These are phyloP conservation scores for Formica aserva DNA, from an alignment of 2,888 invertebrate genomes.

Conservation along the genomic window DNA sequence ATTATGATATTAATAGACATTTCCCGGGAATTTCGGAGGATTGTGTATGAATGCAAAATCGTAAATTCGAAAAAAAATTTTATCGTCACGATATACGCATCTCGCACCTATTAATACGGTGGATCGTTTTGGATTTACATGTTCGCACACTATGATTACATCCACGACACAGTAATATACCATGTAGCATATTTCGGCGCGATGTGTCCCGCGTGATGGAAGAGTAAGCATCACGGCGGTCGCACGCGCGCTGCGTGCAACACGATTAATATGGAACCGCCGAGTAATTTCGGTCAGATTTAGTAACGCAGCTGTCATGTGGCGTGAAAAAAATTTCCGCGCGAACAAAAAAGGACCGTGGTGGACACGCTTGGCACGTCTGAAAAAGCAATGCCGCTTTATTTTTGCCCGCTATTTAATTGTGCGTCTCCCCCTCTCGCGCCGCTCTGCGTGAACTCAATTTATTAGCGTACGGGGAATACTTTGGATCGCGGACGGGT, in stretches of 20 bases:
- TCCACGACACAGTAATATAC: constrained; percentile 57
- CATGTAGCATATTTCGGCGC: constrained; percentile 62
- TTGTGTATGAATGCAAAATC: constrained; percentile 16
- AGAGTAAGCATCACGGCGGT: constrained; percentile 66
- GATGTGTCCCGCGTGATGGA: constrained; percentile 70
- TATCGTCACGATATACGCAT: not conserved
- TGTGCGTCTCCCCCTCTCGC: constrained; percentile 7
- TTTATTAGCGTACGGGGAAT: constrained; percentile 44
- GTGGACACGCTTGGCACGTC: not conserved
- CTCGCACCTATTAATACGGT: not conserved
- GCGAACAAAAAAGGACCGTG: not conserved
- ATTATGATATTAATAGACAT: constrained; percentile 13
- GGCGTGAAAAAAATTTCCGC: constrained; percentile 24
- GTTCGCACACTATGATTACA: constrained; percentile 65
- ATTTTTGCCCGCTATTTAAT: constrained; percentile 48
- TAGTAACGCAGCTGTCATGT: constrained; percentile 45
- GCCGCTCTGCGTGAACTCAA: not conserved
- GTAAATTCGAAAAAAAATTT: constrained; percentile 10
- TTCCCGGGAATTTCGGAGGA: not conserved
- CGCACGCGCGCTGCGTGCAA: constrained; percentile 48
- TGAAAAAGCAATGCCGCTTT: constrained; percentile 21
- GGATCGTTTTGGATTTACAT: constrained; percentile 64
- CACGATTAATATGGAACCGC: constrained; percentile 65
- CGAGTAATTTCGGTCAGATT: constrained; percentile 66
- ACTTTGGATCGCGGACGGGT: constrained; percentile 43